A percentile compares a stretch with the other conserved stretches of the same genome.
Conservation (phyloP, 64 coral and sea anemone species). For the Stichodactyla mertensii region DNA sequence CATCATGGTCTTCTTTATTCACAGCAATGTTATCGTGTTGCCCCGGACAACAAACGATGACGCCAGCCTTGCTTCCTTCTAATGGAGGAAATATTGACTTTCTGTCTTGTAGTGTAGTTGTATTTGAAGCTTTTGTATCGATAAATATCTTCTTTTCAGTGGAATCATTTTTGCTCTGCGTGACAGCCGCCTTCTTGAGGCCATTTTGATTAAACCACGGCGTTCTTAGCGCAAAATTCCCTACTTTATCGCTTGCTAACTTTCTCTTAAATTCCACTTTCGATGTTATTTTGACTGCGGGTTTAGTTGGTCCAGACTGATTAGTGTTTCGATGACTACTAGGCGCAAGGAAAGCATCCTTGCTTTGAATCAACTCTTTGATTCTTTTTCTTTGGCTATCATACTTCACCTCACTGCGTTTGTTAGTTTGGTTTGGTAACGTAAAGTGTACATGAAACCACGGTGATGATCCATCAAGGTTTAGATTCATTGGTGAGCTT, state of each 20-base stretch:
- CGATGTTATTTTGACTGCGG: not conserved
- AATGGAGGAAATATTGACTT: conserved; percentile 10
- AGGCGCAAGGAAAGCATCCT: conserved; percentile 18
- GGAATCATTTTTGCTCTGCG: not conserved
- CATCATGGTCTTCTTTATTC: not conserved
- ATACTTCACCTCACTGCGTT: not conserved
- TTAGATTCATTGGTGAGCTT: conserved; percentile 10
- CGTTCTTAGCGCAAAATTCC: not conserved
- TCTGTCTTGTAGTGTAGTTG: not conserved
- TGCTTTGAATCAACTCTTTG: conserved; percentile 27
- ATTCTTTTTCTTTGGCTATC: conserved; percentile 24
- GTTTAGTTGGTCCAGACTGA: not conserved
- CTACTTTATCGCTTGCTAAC: not conserved
- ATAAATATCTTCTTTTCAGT: not conserved
- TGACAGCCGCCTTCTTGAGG: not conserved
- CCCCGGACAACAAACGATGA: not conserved
- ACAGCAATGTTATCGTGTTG: not conserved
- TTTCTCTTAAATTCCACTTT: not conserved
- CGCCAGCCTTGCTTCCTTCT: not conserved
- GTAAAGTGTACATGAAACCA: conserved; percentile 9
- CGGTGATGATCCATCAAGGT: conserved; percentile 10
- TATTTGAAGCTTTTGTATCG: not conserved
- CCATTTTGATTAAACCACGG: not conserved
- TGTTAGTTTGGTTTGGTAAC: conserved; percentile 1
- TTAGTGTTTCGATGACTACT: not conserved